phyloP scores from a whole-genome alignment of 1,140 invertebrate species.

The Globodera ellingtonae region DNA sequence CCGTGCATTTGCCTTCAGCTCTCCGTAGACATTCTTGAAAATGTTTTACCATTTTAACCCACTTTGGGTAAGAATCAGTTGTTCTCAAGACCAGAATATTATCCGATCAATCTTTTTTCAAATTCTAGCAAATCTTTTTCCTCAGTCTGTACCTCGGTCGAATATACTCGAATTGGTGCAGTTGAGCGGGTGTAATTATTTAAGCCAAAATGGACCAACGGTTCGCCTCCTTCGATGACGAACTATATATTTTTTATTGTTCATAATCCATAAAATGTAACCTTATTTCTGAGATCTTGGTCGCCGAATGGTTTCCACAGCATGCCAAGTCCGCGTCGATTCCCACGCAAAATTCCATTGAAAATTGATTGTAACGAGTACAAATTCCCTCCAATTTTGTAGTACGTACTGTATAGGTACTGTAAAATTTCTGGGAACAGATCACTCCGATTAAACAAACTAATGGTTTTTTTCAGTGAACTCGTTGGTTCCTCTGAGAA shows the following conservation, averaged over 20 bases:
- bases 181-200: conserved; percentile 67
- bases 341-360: conserved; percentile 68
- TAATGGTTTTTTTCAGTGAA: background rate
- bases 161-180: conserved; percentile 67
- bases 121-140: background rate
- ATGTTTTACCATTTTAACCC: no score
- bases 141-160: conserved; percentile 58
- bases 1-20: conserved; percentile 41
- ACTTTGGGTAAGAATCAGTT: background rate
- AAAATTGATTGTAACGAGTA: conserved; percentile 69
- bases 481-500: background rate
- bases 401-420: conserved; percentile 68
- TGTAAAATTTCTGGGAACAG: conserved; percentile 48
- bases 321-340: conserved; percentile 68
- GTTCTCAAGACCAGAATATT: background rate
- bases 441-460: no score
- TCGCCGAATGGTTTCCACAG: conserved; percentile 67
- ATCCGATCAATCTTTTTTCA: background rate
- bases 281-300: conserved; percentile 65
- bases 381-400: conserved; percentile 67
- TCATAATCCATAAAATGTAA: conserved; percentile 33
- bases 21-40: conserved; percentile 37
- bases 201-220: conserved; percentile 68
- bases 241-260: conserved; percentile 40
- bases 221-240: conserved; percentile 65